These are phyloP conservation scores for Alcis repandata DNA, from an alignment of 2,888 invertebrate genomes.

Conservation along the genomic window DNA sequence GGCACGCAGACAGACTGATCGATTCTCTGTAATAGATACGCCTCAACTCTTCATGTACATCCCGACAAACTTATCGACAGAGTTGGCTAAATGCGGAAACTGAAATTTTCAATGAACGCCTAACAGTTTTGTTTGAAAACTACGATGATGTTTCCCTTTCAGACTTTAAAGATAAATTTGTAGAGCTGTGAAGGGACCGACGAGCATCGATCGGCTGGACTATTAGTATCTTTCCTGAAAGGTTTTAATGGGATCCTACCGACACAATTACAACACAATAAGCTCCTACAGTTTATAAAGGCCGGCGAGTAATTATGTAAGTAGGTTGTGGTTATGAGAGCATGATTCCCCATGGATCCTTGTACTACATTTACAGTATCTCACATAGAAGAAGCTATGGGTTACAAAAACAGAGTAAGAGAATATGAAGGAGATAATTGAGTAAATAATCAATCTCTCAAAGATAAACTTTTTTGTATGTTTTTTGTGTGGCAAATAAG, in stretches of 20 bases:
- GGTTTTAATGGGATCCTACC: constrained; percentile 2
- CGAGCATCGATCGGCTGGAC: constrained; percentile 17
- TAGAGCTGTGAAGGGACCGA: not conserved
- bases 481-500: no score
- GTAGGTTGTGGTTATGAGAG: not conserved
- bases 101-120: no score
- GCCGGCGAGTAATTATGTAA: not conserved
- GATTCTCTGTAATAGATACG: constrained; percentile 28
- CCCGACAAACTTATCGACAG: no score
- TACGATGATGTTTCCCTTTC: no score
- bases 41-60: constrained; percentile 4
- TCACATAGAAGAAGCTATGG: not conserved
- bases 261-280: not conserved
- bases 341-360: no score
- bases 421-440: no score
- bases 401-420: no score
- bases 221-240: constrained; percentile 6
- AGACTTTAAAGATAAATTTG: no score
- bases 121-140: no score
- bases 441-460: no score
- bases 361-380: not conserved
- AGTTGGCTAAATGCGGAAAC: no score
- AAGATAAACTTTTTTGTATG: no score
- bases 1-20: constrained; percentile 19
- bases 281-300: not conserved